A percentile compares a stretch with the other conserved stretches of the same genome.
Evolutionary conservation across 2,113 vertebrate genomes (phyloP).

Genomic region (Catagonus wagneri): DNA sequence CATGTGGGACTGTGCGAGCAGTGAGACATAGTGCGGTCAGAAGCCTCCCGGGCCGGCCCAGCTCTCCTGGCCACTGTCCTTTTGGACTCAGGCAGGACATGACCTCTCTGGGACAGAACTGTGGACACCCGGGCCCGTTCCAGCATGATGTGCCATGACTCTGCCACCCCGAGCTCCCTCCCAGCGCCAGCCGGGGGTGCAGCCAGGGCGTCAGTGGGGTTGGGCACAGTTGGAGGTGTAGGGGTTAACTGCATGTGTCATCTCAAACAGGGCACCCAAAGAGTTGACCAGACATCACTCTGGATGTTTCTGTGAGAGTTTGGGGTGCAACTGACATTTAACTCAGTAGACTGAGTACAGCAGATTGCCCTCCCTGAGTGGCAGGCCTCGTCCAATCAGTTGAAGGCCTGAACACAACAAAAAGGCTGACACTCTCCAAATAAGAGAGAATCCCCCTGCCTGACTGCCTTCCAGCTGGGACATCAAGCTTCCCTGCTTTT

Average conservation of each 20-base stretch:
- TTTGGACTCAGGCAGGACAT: fast-evolving
- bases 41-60: fast-evolving
- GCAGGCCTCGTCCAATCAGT: background rate
- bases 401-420: background rate
- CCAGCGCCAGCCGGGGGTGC: no score
- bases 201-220: background rate
- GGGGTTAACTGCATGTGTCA: background rate
- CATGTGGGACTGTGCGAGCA: fast-evolving
- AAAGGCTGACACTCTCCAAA: background rate
- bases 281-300: no score
- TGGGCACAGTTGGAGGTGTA: no score
- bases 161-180: no score
- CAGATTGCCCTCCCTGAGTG: background rate
- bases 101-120: background rate
- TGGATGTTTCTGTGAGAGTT: background rate
- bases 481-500: background rate
- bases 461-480: no score
- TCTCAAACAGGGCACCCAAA: background rate
- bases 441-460: background rate
- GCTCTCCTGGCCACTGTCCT: fast-evolving
- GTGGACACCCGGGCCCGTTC: background rate
- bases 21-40: fast-evolving
- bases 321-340: background rate
- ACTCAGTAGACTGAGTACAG: background rate
- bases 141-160: fast-evolving